Conservation (phyloP, 2,888 invertebrate genomes). For the Bellardia pandia region DNA sequence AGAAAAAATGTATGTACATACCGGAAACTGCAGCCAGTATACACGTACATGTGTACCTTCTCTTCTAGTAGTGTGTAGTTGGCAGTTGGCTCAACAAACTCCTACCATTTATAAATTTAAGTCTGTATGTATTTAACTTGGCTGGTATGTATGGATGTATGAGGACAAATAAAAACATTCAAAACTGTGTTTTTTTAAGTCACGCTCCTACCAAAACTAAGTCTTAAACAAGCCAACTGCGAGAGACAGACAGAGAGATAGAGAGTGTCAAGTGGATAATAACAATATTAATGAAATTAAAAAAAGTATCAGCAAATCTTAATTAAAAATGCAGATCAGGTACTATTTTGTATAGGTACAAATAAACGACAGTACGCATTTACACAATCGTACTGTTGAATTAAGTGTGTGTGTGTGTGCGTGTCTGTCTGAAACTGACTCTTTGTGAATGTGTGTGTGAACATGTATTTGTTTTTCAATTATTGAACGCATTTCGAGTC, state of each 20-base stretch:
- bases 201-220: constrained; percentile 62
- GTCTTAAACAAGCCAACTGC: constrained; percentile 53
- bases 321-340: constrained; percentile 73
- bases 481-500: constrained; percentile 63
- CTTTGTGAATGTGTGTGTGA: constrained; percentile 4
- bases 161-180: constrained; percentile 37
- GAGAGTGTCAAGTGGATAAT: constrained; percentile 63
- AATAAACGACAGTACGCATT: constrained; percentile 67
- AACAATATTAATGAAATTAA: constrained; percentile 53
- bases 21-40: constrained; percentile 67
- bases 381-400: constrained; percentile 54
- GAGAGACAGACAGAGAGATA: constrained; percentile 52
- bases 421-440: constrained; percentile 21
- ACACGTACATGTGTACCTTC: constrained; percentile 55
- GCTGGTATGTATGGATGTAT: constrained; percentile 2
- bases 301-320: constrained; percentile 64
- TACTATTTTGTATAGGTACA: constrained; percentile 65
- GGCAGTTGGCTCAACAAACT: constrained; percentile 7
- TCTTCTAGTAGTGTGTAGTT: constrained; percentile 29
- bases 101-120: constrained; percentile 25
- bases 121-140: constrained; percentile 8
- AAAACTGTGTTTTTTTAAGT: constrained; percentile 45
- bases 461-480: constrained; percentile 30
- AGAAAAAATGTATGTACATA: constrained; percentile 50
- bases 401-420: constrained; percentile 3